Evolutionary conservation across 1,140 invertebrate genomes (phyloP).

Genomic region (Portunus trituberculatus): DNA sequence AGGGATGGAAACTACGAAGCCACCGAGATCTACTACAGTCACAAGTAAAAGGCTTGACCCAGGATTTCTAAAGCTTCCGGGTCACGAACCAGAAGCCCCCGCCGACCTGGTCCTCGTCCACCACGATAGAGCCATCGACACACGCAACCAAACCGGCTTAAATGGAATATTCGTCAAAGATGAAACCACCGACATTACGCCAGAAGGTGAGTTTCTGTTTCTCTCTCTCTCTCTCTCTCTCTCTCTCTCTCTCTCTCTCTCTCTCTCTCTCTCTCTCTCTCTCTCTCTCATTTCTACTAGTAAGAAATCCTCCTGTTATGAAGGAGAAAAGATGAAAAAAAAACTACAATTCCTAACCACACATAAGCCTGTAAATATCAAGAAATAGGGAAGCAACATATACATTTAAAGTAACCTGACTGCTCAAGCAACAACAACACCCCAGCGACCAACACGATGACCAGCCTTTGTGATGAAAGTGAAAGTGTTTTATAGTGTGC

Average conservation of each 20-base stretch:
- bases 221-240: not conserved
- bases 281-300: not conserved
- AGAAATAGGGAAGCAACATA: not conserved
- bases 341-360: not conserved
- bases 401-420: not conserved
- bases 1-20: not conserved
- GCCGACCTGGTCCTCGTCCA: slow-evolving; percentile 66
- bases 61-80: slow-evolving; percentile 60
- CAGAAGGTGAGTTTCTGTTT: slow-evolving; percentile 42
- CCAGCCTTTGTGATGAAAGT: not conserved
- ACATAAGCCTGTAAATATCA: not conserved
- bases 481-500: not conserved
- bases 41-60: not conserved
- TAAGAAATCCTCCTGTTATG: not conserved
- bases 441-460: not conserved
- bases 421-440: not conserved
- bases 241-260: not conserved
- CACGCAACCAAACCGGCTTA: slow-evolving; percentile 62
- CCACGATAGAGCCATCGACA: slow-evolving; percentile 64
- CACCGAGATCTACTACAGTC: not conserved
- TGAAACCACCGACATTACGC: slow-evolving; percentile 43
- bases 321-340: not conserved
- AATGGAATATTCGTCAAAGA: slow-evolving; percentile 66
- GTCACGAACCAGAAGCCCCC: slow-evolving; percentile 62
- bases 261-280: not conserved